Base-by-base conservation (phyloP, 1,140 invertebrate genomes). In the Drosophila tsacasi region DNA sequence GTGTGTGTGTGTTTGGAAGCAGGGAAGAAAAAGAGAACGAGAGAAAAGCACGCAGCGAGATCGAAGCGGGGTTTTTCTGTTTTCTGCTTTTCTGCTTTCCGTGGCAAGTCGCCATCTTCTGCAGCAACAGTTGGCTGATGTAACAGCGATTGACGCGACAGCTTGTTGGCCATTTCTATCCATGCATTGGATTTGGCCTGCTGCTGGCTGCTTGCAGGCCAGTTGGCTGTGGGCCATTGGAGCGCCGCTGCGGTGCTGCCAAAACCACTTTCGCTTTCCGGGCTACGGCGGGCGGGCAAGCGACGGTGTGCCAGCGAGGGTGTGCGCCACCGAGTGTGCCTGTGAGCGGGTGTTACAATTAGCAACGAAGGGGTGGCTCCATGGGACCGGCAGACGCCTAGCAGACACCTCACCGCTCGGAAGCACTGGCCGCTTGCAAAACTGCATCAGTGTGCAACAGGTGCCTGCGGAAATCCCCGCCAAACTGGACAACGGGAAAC, bases 201-300 rank as follows among this genome's bases (percentile, higher is more conserved):
- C 65, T 50, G 69, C 64, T 25, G 39, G 46, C 49, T 47, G n/a
- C 68, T 23, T 46, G 47, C 47, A 49, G 55, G 68, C 78, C 59
- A 66, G 62, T 77, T 81, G 73, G 71, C 59, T 76, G 40, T 65
- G 52, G 50, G 71, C 73, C 50, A 76, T 62, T 79, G 54, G 66
- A 81, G 46, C 47, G 21, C 37, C 35, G 46, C 19, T 30, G 13
- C 19, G 76, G 52, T 62, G 65, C 67, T 72, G 73, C 67, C 79
- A 71, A 87, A 89, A 89, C 71, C 81, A 90, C 85, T 90, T 90
- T 90, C 85, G 85, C 86, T 90, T 90, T 85, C 81, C 57, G 55
- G 76, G 32, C 46, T 13, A 57, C 42, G 69, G 32, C 30, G 49
- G 52, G 35, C 59, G 67, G 60, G 60, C 65, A 17, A 37, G 52